Conservation (phyloP, 2,888 invertebrate genomes). For the Lucinisca nassula region DNA sequence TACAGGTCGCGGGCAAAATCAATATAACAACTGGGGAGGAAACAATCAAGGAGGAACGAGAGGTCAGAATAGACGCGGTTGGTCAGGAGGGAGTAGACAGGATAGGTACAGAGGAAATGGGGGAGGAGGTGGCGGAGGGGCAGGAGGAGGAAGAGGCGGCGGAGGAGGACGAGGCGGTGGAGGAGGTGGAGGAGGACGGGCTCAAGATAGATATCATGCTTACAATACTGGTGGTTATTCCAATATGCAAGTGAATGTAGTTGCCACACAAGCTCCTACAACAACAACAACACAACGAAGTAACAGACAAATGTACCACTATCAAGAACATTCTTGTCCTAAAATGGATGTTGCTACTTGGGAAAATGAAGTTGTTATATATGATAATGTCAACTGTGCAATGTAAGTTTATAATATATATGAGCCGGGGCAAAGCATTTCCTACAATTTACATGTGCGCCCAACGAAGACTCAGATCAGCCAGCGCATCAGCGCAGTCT, state of each 20-base stretch:
- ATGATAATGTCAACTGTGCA: conserved; percentile 70
- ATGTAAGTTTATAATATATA: conserved; percentile 63
- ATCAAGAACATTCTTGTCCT: conserved; percentile 66
- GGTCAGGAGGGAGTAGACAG: neutral
- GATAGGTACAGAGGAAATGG: too few species aligned
- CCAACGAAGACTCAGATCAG: too few species aligned
- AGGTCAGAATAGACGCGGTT: neutral
- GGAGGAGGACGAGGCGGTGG: neutral
- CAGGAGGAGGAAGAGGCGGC: neutral
- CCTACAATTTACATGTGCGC: too few species aligned
- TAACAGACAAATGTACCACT: conserved; percentile 24
- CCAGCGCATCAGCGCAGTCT: too few species aligned
- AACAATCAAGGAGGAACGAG: neutral
- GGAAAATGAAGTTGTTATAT: conserved; percentile 72
- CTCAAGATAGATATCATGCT: neutral
- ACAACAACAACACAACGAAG: conserved; percentile 28
- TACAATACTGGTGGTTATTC: neutral
- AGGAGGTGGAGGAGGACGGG: neutral
- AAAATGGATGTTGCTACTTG: conserved; percentile 71
- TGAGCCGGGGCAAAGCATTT: too few species aligned
- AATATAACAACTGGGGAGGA: neutral
- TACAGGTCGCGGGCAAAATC: conserved; percentile 4
- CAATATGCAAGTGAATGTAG: conserved; percentile 14
- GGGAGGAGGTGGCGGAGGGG: neutral
- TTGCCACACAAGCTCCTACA: conserved; percentile 39